A percentile compares a stretch with the other conserved stretches of the same genome.
Evolutionary conservation across 1,140 invertebrate species (phyloP).

Genomic region (Brachionus calyciflorus): DNA sequence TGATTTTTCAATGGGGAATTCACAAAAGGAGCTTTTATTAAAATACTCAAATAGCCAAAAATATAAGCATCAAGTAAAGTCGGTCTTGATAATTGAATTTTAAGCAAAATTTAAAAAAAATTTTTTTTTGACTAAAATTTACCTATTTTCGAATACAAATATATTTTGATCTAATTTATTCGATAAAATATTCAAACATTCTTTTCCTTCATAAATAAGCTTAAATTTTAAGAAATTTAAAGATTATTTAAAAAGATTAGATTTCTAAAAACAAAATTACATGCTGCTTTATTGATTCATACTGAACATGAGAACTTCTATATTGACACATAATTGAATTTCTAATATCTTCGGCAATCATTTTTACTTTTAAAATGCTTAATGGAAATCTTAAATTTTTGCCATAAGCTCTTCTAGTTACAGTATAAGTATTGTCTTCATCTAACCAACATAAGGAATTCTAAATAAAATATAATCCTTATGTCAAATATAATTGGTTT

Average conservation of each 20-base stretch:
- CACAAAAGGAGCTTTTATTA: conserved; percentile 16
- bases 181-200: conserved; percentile 29
- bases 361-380: background rate
- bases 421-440: conserved; percentile 33
- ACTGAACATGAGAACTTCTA: conserved; percentile 7
- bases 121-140: background rate
- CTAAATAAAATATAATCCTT: background rate
- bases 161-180: background rate
- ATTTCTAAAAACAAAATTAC: too few species aligned
- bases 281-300: conserved; percentile 9
- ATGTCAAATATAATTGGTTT: background rate
- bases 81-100: background rate
- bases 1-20: conserved; percentile 21
- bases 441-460: conserved; percentile 33
- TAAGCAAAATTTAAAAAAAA: background rate
- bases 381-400: conserved; percentile 31
- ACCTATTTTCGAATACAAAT: conserved; percentile 44
- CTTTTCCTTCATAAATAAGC: conserved; percentile 19
- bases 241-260: background rate
- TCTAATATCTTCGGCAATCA: background rate
- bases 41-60: conserved; percentile 35
- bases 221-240: background rate
- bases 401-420: conserved; percentile 26
- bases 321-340: conserved; percentile 1
- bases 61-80: conserved; percentile 24